Evolutionary conservation across 2,113 vertebrate species (phyloP).

Genomic region (Orthochromis malagaraziensis): DNA sequence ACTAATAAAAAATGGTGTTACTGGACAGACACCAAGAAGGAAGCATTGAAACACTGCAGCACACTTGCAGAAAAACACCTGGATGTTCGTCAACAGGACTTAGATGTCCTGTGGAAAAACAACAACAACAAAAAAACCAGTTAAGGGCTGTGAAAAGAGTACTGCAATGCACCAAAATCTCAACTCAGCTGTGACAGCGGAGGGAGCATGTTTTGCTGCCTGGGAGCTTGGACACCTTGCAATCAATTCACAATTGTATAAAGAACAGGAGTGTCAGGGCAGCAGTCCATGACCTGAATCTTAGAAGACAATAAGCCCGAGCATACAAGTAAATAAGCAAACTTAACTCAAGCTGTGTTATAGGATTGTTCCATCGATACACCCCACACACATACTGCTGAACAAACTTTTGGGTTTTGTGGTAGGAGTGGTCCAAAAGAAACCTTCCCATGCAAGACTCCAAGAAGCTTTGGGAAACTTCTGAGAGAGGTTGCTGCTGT

Average conservation of each 20-base stretch:
- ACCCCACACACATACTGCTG: background rate
- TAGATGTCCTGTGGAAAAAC: background rate
- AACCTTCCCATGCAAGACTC: background rate
- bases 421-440: background rate
- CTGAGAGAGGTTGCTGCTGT: background rate
- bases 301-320: background rate
- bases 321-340: background rate
- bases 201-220: background rate
- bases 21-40: background rate
- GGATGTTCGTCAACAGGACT: background rate
- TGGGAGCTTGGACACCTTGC: background rate
- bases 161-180: background rate
- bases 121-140: rapidly evolving
- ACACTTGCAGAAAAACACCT: background rate
- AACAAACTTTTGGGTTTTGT: background rate
- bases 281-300: background rate
- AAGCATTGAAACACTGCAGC: background rate
- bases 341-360: background rate
- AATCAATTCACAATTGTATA: background rate
- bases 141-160: background rate
- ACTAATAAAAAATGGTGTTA: background rate
- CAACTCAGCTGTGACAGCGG: background rate
- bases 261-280: background rate
- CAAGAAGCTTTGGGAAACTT: background rate
- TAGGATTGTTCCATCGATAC: background rate